Base-by-base conservation (phyloP, 2,797 vertebrate species). In the Danionella dracula region DNA sequence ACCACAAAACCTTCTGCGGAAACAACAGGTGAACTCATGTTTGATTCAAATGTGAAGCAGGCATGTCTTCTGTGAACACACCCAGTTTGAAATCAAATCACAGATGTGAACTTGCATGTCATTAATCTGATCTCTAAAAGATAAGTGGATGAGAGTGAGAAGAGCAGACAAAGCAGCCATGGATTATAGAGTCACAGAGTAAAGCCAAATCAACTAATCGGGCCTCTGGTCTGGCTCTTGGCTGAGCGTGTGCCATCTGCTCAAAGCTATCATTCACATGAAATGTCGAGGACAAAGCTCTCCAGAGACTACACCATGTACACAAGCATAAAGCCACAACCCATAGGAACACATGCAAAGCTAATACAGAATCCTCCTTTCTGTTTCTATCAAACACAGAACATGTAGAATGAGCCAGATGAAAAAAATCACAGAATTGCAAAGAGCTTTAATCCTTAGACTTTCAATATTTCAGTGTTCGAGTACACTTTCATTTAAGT, bases 211-310 rank as follows among this genome's bases (percentile, higher is more conserved):
- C 48, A 57, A 60, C 66, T 54, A 31, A 73, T 57, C 45, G 57
- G 42, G 38, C 44, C 45, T 42, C 48, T 61, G 21, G 19, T 27
- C 42, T 48, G 70, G 56, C 27, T 29, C 15, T 69, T 70, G 66
- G 34, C 61, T 58, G 49, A 13, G 19, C 44, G 49, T 48, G 49
- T 34, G 49, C 74, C 77, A 81, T 78, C 74, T 79, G 75, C 56
- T 75, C 44, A 61, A 12, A 56, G 68, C 49, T 65, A 65, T 61
- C 40, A 64, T 49, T 64, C 38, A 57, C 65, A 42, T 49, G 12
- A 48, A 72, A 59, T 42, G 37, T 27, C 49, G 54, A 63, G 55
- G 38, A 42, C 34, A 56, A 35, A 4, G 37, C 7, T 50, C 49
- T 12, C 7, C 19, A 11, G 10, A 20, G 51, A 57, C 19, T 46